Evolutionary conservation across 1,140 invertebrate species (phyloP).

Genomic region (Chrysopa pallens): DNA sequence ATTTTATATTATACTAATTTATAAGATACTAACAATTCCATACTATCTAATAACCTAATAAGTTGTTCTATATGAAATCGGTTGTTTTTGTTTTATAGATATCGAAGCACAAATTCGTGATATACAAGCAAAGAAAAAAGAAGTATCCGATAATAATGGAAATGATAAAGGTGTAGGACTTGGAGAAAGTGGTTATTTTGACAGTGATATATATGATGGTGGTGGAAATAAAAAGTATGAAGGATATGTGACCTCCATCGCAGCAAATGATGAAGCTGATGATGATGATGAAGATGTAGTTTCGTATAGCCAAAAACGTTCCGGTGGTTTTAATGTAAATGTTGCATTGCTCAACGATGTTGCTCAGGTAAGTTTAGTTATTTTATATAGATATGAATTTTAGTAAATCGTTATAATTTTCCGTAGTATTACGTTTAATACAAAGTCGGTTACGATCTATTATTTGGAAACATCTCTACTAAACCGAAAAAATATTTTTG

Average conservation of each 20-base stretch:
- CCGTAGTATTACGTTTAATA: too few relatives aligned
- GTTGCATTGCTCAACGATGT: conserved; percentile 79
- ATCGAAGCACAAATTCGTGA: conserved; percentile 86
- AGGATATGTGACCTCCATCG: conserved; percentile 91
- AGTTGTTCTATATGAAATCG: too few relatives aligned
- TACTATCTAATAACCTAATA: too few relatives aligned
- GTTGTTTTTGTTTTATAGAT: conserved; percentile 33
- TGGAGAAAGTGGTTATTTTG: conserved; percentile 76
- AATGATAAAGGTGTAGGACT: conserved; percentile 58
- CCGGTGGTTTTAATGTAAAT: conserved; percentile 70
- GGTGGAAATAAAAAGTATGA: conserved; percentile 65
- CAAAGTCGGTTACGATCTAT: too few relatives aligned
- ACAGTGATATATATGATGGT: conserved; percentile 83
- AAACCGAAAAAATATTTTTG: too few relatives aligned
- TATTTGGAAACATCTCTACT: too few relatives aligned
- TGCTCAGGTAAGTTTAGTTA: conserved; percentile 44
- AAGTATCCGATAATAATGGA: conserved; percentile 42
- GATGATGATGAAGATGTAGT: conserved; percentile 75
- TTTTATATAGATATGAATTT: neutral
- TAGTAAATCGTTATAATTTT: too few relatives aligned
- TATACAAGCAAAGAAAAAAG: conserved; percentile 74
- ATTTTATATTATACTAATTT: too few relatives aligned
- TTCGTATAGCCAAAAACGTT: conserved; percentile 39
- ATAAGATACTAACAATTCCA: too few relatives aligned
- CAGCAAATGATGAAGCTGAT: conserved; percentile 79